These are phyloP conservation scores for Ophioderma brevispina DNA, from an alignment of 35 echinoderm and acorn worm genomes.

Conservation along the genomic window DNA sequence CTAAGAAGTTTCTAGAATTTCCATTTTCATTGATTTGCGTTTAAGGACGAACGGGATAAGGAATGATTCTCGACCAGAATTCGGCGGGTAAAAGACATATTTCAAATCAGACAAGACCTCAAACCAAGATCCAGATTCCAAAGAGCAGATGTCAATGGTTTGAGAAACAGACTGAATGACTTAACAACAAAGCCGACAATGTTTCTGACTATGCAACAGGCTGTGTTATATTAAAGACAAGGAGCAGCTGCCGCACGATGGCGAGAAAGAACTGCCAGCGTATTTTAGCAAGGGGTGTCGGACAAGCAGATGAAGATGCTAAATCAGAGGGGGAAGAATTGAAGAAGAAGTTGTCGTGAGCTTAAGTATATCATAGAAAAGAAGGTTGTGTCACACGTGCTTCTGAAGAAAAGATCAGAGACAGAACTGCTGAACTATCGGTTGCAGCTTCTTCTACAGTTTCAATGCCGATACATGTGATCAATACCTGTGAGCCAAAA, in stretches of 20 bases:
- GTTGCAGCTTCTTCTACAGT: too few species aligned
- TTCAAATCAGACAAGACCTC: conserved; percentile 38
- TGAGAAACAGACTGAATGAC: conserved; percentile 32
- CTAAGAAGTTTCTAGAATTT: too few species aligned
- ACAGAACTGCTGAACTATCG: not conserved
- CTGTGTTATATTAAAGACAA: not conserved
- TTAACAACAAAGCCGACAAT: conserved; percentile 17
- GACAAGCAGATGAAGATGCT: not conserved
- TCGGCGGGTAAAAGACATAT: too few species aligned
- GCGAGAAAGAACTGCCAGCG: not conserved
- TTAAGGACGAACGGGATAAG: too few species aligned
- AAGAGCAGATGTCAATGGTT: conserved; percentile 34
- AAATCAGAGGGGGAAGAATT: not conserved
- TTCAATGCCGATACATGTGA: not conserved
- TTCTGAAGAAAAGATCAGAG: not conserved
- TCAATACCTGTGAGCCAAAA: not conserved
- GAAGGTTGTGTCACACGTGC: not conserved
- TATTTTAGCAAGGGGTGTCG: not conserved
- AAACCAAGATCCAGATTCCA: conserved; percentile 69
- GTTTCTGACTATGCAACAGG: not conserved
- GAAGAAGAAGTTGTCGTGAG: not conserved
- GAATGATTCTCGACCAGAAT: too few species aligned
- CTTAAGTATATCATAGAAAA: not conserved
- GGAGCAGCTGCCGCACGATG: not conserved
- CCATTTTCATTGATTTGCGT: too few species aligned